These are phyloP conservation scores for Drosophila cracens DNA, from an alignment of 2,888 invertebrate species.

Conservation along the genomic window DNA sequence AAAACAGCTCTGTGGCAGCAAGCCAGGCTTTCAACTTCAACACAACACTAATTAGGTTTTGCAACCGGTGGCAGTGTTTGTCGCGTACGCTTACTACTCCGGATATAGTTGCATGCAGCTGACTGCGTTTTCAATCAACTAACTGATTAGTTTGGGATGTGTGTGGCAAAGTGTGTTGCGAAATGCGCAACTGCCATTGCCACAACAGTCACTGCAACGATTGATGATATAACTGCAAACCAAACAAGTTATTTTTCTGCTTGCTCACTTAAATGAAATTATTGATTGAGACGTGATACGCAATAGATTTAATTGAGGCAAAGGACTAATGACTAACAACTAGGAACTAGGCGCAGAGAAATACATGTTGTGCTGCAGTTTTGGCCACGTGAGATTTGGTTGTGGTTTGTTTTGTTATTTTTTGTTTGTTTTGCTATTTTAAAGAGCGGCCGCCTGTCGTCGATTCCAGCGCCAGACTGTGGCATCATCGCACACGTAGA, in stretches of 20 bases:
- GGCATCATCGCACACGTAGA: slow-evolving; percentile 98
- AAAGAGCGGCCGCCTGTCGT: slow-evolving; percentile 54
- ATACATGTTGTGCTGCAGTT: slow-evolving; percentile 45
- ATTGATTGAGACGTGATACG: background rate
- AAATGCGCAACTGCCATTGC: slow-evolving; percentile 23
- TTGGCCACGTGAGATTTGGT: slow-evolving; percentile 77
- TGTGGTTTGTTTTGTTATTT: slow-evolving; percentile 39
- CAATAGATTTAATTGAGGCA: slow-evolving; percentile 20
- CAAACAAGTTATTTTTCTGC: background rate
- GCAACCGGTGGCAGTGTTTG: slow-evolving; percentile 3
- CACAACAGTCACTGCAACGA: slow-evolving; percentile 8
- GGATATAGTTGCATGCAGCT: slow-evolving; percentile 37
- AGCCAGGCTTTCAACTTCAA: slow-evolving; percentile 12
- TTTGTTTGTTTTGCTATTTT: background rate
- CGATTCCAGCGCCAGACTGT: slow-evolving; percentile 98
- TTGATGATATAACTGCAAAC: background rate
- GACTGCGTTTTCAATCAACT: slow-evolving; percentile 58
- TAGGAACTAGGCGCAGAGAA: slow-evolving; percentile 61
- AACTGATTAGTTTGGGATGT: slow-evolving; percentile 36
- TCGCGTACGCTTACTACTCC: slow-evolving; percentile 18
- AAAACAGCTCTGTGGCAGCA: background rate
- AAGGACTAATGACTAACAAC: slow-evolving; percentile 26
- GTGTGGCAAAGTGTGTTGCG: background rate
- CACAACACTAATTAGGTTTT: slow-evolving; percentile 43
- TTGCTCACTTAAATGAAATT: background rate